Evolutionary conservation across 2,113 vertebrate genomes (phyloP).

Genomic region (Microcebus ravelobensis): DNA sequence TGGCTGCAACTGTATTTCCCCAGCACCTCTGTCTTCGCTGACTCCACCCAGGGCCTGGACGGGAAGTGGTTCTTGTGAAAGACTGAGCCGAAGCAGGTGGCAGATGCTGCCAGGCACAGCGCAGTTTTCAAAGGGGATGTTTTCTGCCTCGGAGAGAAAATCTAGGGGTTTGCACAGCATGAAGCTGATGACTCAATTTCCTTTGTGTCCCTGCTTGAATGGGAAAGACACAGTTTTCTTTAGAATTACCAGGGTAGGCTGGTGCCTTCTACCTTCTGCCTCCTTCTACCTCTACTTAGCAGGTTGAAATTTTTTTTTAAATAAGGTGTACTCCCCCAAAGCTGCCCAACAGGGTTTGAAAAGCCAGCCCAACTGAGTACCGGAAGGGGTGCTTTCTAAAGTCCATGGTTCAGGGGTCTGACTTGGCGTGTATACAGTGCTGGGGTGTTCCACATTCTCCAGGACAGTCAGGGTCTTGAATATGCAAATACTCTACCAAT

Average conservation of each 20-base stretch:
- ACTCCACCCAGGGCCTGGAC: constrained; percentile 55
- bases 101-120: not conserved
- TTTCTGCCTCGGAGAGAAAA: constrained; percentile 77
- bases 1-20: constrained; percentile 66
- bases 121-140: constrained; percentile 67
- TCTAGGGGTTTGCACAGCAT: constrained; percentile 73
- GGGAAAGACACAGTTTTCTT: not conserved
- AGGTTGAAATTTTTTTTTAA: not conserved
- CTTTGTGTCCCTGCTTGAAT: constrained; percentile 29
- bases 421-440: not conserved
- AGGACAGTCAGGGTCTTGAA: not conserved
- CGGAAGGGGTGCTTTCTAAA: not conserved
- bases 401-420: not conserved
- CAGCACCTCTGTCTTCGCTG: not conserved
- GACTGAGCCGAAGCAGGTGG: constrained; percentile 31
- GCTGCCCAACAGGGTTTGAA: not conserved
- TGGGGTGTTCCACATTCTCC: not conserved
- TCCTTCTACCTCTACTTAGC: not conserved
- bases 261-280: not conserved
- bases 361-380: not conserved
- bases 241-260: not conserved
- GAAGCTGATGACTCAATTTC: constrained; percentile 64
- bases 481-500: not conserved
- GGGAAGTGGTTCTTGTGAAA: constrained; percentile 44
- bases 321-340: not conserved